Percentiles rank a stretch among this genome's conserved stretches.
These are phyloP conservation scores for Camponotus floridanus DNA, from an alignment of 1,140 invertebrate genomes.

Conservation along the genomic window DNA sequence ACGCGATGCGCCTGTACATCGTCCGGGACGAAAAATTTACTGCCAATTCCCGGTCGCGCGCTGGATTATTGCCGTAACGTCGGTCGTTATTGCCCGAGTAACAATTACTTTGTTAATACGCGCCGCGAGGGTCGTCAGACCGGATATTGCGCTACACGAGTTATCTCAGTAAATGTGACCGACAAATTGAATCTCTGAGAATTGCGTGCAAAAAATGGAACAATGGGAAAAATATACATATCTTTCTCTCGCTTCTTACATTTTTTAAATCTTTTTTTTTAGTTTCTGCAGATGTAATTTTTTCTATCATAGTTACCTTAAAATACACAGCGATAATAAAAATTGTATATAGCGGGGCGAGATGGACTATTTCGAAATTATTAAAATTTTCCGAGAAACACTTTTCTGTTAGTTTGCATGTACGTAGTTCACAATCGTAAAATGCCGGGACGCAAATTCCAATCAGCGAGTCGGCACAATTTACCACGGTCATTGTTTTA, in stretches of 20 bases:
- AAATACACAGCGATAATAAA: not conserved
- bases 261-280: not conserved
- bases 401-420: not conserved
- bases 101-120: conserved; percentile 55
- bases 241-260: not conserved
- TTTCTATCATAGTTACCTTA: not conserved
- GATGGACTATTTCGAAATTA: not conserved
- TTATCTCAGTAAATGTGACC: conserved; percentile 14
- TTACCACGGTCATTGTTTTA: conserved; percentile 10
- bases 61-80: conserved; percentile 51
- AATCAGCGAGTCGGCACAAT: conserved; percentile 5
- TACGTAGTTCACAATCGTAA: not conserved
- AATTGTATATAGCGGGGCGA: not conserved
- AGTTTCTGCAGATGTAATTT: not conserved
- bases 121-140: conserved; percentile 28
- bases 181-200: not conserved
- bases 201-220: not conserved
- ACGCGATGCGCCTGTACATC: conserved; percentile 48
- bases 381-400: not conserved
- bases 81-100: conserved; percentile 50
- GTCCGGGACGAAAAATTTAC: conserved; percentile 50
- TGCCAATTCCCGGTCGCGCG: conserved; percentile 49
- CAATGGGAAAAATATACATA: not conserved
- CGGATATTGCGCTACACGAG: conserved; percentile 38
- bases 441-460: not conserved